These are phyloP conservation scores for Sebastes baramenuke DNA, from an alignment of 2,797 vertebrate species.

Conservation along the genomic window DNA sequence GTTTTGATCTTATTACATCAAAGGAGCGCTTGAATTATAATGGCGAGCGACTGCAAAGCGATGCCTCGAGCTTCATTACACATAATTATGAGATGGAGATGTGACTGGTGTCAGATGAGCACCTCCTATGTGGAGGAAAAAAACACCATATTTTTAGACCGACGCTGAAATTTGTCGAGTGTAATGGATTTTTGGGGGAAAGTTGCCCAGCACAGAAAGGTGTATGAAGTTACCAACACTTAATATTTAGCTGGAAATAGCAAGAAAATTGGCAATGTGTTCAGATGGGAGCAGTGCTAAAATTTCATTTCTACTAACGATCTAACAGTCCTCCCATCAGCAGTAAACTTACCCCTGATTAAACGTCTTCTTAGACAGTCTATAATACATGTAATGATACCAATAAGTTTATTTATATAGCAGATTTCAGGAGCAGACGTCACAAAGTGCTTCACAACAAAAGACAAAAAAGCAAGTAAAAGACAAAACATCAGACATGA, in stretches of 20 bases:
- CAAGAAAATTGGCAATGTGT: conserved; percentile 1
- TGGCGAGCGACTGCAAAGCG: conserved; percentile 31
- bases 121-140: too few relatives aligned
- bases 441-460: background rate
- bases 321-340: background rate
- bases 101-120: conserved; percentile 50
- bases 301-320: background rate
- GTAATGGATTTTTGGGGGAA: conserved; percentile 5
- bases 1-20: conserved; percentile 74
- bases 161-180: conserved; percentile 7
- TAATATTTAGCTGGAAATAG: conserved; percentile 7
- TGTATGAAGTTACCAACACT: background rate
- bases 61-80: conserved; percentile 61
- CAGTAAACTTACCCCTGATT: background rate
- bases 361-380: conserved; percentile 7
- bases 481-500: background rate
- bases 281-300: conserved; percentile 12
- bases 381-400: background rate
- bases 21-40: conserved; percentile 61
- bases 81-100: conserved; percentile 60
- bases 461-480: background rate
- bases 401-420: background rate
- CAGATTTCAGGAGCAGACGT: background rate
- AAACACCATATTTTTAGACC: conserved; percentile 21
- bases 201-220: background rate